Evolutionary conservation across 2,797 vertebrate genomes (phyloP).

Genomic region (Anguilla megastoma): DNA sequence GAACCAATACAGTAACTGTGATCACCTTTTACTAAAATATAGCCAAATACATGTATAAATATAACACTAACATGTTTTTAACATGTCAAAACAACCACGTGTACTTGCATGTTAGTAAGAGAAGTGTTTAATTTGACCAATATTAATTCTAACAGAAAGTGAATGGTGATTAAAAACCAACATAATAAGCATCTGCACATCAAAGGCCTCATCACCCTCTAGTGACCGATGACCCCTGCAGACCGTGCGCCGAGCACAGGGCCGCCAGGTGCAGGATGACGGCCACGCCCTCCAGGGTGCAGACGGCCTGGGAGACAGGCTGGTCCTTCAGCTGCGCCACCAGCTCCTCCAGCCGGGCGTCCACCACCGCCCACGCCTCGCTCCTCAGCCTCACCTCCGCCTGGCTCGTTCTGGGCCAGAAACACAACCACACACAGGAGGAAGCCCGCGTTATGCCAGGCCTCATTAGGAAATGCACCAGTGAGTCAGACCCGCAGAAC

Average conservation of each 20-base stretch:
- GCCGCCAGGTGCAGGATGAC: conserved; percentile 78
- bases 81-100: background rate
- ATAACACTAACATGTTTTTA: background rate
- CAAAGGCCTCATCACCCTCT: background rate
- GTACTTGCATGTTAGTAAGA: background rate
- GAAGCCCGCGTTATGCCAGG: background rate
- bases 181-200: background rate
- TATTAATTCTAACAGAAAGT: background rate
- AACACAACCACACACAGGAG: conserved; percentile 30
- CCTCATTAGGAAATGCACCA: no score
- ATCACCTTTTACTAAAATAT: background rate
- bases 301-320: conserved; percentile 50
- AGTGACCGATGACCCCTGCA: background rate
- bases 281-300: conserved; percentile 75
- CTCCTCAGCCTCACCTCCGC: conserved; percentile 77
- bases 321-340: conserved; percentile 62
- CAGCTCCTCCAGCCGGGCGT: conserved; percentile 74
- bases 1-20: background rate
- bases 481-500: background rate
- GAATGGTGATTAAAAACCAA: background rate
- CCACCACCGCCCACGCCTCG: conserved; percentile 77
- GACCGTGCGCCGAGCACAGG: conserved; percentile 71
- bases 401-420: conserved; percentile 61
- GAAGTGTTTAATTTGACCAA: background rate
- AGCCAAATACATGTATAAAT: background rate